Conservation (phyloP, 2,113 vertebrate genomes). For the Casuarius casuarius region DNA sequence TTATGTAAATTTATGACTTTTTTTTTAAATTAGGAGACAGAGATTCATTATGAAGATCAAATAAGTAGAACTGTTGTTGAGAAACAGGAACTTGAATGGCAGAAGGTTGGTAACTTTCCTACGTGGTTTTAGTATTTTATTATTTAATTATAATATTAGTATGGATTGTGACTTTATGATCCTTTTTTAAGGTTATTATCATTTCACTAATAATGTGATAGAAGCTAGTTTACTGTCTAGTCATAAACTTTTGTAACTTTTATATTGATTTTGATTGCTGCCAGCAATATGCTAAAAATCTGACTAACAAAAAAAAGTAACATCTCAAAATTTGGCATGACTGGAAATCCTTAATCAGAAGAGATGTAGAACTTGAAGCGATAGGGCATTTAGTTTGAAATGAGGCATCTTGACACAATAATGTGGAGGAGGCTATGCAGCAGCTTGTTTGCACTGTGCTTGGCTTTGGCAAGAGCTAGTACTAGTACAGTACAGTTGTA, state of each 20-base stretch:
- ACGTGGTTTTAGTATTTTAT: background rate
- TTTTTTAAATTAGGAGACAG: constrained; percentile 82
- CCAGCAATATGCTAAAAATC: background rate
- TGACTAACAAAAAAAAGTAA: background rate
- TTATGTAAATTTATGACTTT: background rate
- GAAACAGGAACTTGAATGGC: constrained; percentile 93
- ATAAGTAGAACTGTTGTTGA: constrained; percentile 88
- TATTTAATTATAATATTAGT: background rate
- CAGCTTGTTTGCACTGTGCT: background rate
- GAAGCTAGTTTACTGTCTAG: background rate
- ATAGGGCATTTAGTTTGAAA: background rate
- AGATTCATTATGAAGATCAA: constrained; percentile 87
- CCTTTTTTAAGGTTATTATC: background rate
- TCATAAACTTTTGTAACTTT: background rate
- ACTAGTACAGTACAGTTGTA: background rate
- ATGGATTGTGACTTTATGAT: background rate
- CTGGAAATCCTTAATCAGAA: background rate
- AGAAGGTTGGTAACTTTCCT: constrained; percentile 82
- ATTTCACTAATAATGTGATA: background rate
- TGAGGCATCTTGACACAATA: fast-evolving
- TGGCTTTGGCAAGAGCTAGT: background rate
- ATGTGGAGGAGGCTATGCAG: background rate
- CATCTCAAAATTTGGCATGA: background rate
- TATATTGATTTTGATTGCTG: background rate
- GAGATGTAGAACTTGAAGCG: background rate